These are phyloP conservation scores for Blera fallax DNA, from an alignment of 2,888 invertebrate species.

Conservation along the genomic window DNA sequence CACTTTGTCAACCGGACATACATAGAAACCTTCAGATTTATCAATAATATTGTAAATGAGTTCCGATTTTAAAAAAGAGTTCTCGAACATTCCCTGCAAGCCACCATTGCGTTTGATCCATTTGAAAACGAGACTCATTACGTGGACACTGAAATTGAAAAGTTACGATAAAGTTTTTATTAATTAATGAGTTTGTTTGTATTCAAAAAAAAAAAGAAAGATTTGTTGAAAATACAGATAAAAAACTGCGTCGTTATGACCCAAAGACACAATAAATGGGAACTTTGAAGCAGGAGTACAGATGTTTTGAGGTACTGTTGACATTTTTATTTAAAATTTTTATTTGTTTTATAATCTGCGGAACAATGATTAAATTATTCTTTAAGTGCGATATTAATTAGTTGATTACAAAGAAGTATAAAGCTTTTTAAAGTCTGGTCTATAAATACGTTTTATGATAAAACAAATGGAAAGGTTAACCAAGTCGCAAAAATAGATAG, in stretches of 20 bases:
- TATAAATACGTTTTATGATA: no score
- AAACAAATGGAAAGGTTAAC: not conserved
- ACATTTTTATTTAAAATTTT: not conserved
- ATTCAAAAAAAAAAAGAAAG: not conserved
- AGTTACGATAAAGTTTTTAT: not conserved
- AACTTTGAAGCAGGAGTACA: not conserved
- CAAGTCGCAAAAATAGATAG: no score
- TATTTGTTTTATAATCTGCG: not conserved
- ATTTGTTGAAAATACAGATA: not conserved
- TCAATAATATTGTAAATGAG: slow-evolving; percentile 92
- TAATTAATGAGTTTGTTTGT: no score
- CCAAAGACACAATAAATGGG: not conserved
- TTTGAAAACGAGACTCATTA: slow-evolving; percentile 94
- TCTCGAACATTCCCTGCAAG: slow-evolving; percentile 89
- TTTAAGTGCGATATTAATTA: no score
- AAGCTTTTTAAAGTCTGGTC: no score
- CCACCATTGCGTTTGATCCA: slow-evolving; percentile 96
- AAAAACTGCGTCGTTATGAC: not conserved
- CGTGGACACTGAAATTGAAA: slow-evolving; percentile 89
- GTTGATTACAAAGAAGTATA: no score
- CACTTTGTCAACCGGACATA: slow-evolving; percentile 86
- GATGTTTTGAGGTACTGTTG: not conserved
- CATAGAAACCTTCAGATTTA: slow-evolving; percentile 92
- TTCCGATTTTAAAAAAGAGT: slow-evolving; percentile 87
- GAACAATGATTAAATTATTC: not conserved